phyloP scores from a whole-genome alignment of 2,113 vertebrate genomes.

The Prunella himalayana region DNA sequence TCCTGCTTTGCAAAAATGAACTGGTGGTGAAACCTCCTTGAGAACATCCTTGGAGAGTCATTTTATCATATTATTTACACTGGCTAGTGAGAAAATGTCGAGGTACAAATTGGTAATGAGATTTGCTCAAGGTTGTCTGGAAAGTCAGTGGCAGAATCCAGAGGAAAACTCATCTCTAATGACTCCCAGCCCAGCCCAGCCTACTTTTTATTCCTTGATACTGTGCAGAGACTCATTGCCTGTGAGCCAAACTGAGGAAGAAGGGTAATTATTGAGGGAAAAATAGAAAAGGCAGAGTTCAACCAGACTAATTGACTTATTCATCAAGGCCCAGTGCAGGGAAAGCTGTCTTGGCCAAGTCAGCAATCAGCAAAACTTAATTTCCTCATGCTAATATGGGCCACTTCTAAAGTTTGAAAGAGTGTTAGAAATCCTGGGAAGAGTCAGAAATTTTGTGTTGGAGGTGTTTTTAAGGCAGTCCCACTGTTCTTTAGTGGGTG shows the following conservation, averaged over 20 bases:
- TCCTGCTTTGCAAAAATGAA: neutral
- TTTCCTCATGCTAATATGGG: neutral
- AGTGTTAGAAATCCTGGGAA: neutral
- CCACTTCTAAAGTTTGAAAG: neutral
- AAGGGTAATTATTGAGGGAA: neutral
- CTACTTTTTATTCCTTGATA: neutral
- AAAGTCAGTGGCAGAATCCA: slow-evolving; percentile 6
- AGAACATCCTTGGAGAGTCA: neutral
- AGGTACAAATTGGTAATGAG: neutral
- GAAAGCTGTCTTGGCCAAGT: neutral
- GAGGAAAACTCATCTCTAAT: neutral
- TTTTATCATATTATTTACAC: neutral
- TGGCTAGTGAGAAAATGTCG: neutral
- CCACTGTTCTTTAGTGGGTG: neutral
- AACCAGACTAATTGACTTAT: neutral
- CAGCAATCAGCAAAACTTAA: neutral
- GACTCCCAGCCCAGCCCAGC: neutral
- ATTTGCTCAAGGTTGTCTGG: neutral
- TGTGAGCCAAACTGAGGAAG: neutral
- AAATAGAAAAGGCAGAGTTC: neutral
- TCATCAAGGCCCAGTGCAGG: neutral
- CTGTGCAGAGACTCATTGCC: neutral
- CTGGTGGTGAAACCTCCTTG: neutral
- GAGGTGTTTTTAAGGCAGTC: neutral
- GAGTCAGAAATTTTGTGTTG: neutral